Percentiles rank a stretch among this genome's conserved stretches.
Conservation (phyloP, 2,888 invertebrate species). For the Lasioglossum leucozonium region DNA sequence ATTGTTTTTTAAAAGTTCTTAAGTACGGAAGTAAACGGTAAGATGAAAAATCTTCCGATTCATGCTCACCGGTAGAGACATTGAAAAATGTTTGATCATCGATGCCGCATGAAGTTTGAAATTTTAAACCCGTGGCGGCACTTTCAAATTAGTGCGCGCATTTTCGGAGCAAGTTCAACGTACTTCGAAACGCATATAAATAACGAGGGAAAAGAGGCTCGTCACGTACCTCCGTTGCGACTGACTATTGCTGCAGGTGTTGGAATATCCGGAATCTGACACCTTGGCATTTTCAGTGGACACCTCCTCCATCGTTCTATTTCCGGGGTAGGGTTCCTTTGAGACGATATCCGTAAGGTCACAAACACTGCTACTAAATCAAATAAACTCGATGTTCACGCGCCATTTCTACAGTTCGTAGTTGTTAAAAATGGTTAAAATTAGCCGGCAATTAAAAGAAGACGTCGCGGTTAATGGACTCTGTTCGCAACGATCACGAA, state of each 20-base stretch:
- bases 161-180: not conserved
- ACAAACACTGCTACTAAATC: constrained; percentile 53
- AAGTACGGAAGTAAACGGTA: not conserved
- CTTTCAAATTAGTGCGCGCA: constrained; percentile 18
- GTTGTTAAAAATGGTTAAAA: not conserved
- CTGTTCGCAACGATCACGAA: not conserved
- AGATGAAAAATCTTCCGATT: not conserved
- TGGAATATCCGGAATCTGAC: constrained; percentile 93
- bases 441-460: not conserved
- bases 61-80: too few relatives aligned
- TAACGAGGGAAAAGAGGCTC: constrained; percentile 30
- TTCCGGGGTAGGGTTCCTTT: constrained; percentile 5
- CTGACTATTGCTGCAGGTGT: constrained; percentile 93
- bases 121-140: constrained; percentile 26
- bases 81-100: not conserved
- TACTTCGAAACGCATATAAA: not conserved
- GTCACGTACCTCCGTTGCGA: constrained; percentile 90
- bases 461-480: not conserved
- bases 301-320: constrained; percentile 68
- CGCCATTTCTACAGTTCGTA: constrained; percentile 39
- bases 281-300: constrained; percentile 87
- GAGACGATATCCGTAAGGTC: constrained; percentile 43
- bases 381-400: constrained; percentile 39
- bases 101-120: not conserved
- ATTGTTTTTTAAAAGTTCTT: not conserved